Base-by-base conservation (phyloP, 1,140 invertebrate genomes). In the Augochlora pura region DNA sequence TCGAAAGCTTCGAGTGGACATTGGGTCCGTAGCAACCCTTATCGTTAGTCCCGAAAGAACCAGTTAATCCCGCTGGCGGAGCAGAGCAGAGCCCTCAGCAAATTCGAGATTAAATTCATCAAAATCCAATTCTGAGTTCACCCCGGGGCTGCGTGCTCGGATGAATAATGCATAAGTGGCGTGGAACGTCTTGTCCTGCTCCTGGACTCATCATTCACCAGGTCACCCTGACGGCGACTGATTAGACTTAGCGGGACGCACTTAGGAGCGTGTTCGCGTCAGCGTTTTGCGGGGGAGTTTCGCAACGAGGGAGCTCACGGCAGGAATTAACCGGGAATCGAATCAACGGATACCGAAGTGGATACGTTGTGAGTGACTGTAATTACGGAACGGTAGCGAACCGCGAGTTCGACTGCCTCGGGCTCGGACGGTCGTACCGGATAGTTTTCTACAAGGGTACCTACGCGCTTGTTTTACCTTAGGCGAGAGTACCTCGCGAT, bases 31-130 rank as follows among this genome's bases (percentile, higher is more conserved):
- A 38, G 76, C 59, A 69, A 72, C 9, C 38, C 54, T 65, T 21
- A 16, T 16, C 59, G 39, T 66, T 66, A 82, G 74, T 71, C 74
- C 57, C 68, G 79, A 77, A 78, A 81, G 85, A 88, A 90, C 87
- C 91, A 87, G 89, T 91, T 91, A 91, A 90, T 91, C 87, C 86
- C 72, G 73, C 77, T 69, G 73, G 79, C 54, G 77, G 80, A 75
- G 85, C 71, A 32, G 65, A 67, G 70, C 71, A 60, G 80, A 87
- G 90, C 92, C 89, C 78, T 88, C 82, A 91, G 91, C 90, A 88
- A 90, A 92, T 92, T 90, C 88, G 85, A 92, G 91, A 93, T 93
- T 92, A 93, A 93, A 93, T 93, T 92, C 91, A 92, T 92, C 91
- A 92, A 90, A 91, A 92, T 92, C 91, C 92, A 92, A 92, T 93